Evolutionary conservation across 1,140 invertebrate species (phyloP).

Genomic region (Pentalonia nigronervosa): DNA sequence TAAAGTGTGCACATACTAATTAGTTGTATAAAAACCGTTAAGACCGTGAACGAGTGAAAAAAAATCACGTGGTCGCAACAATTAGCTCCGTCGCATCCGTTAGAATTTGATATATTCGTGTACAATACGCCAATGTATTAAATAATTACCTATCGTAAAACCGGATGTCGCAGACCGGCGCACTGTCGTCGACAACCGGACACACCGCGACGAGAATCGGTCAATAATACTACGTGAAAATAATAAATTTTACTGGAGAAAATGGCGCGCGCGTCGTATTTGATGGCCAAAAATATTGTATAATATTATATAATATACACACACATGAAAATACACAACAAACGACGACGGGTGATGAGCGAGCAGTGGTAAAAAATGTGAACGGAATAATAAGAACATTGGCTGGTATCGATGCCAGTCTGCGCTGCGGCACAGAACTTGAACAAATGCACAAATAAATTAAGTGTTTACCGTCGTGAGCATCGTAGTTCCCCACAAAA

Average conservation of each 20-base stretch:
- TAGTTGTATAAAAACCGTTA: not conserved
- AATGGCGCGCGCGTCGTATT: not conserved
- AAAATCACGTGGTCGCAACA: not conserved
- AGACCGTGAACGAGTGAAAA: not conserved
- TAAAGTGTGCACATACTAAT: too few relatives aligned
- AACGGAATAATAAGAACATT: slow-evolving; percentile 17
- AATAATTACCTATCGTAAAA: not conserved
- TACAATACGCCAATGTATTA: not conserved
- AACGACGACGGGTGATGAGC: not conserved
- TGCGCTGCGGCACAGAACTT: not conserved
- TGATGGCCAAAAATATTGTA: not conserved
- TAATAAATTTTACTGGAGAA: not conserved
- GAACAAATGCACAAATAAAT: not conserved
- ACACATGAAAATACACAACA: not conserved
- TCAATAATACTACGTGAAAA: not conserved
- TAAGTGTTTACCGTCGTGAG: not conserved
- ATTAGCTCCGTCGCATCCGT: not conserved
- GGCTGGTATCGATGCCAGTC: not conserved
- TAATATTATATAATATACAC: too few relatives aligned
- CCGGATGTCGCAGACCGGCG: not conserved
- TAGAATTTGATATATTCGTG: not conserved
- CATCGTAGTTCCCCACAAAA: not conserved
- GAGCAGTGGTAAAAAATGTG: not conserved
- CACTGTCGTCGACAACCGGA: not conserved
- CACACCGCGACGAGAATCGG: not conserved